Conservation (phyloP, 2,113 vertebrate species). For the Psettodes erumei region DNA sequence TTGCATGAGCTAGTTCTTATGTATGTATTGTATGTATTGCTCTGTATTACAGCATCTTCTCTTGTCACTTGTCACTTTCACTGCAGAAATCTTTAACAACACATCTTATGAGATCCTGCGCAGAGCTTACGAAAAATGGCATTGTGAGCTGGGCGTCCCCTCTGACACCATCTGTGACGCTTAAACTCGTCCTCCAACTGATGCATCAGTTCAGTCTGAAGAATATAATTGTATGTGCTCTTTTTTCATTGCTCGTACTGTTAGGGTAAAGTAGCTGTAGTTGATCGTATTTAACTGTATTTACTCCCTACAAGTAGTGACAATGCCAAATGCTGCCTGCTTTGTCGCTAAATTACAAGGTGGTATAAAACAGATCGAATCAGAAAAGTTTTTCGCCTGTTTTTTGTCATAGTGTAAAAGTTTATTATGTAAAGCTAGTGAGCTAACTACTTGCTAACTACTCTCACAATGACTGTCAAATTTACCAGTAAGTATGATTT, state of each 20-base stretch:
- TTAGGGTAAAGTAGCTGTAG: background rate
- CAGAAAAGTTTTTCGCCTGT: background rate
- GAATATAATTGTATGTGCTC: background rate
- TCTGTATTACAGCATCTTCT: background rate
- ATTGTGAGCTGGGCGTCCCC: slow-evolving; percentile 71
- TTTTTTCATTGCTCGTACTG: background rate
- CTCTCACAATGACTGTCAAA: background rate
- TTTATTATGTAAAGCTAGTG: background rate
- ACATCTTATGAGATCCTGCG: slow-evolving; percentile 78
- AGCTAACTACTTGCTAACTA: background rate
- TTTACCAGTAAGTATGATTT: background rate
- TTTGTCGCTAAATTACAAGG: background rate
- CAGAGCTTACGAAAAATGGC: slow-evolving; percentile 80
- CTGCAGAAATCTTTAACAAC: slow-evolving; percentile 86
- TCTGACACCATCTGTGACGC: slow-evolving; percentile 28
- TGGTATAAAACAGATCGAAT: background rate
- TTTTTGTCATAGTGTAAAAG: no score
- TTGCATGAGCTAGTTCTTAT: no score
- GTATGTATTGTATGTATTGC: background rate
- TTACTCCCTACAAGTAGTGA: background rate
- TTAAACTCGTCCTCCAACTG: background rate
- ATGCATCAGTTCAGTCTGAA: background rate
- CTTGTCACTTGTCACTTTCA: slow-evolving; percentile 25
- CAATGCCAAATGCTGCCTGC: background rate
- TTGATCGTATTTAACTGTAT: no score